A percentile compares a stretch with the other conserved stretches of the same genome.
These are phyloP conservation scores for Micrasema longulum DNA, from an alignment of 1,140 invertebrate genomes.

Conservation along the genomic window DNA sequence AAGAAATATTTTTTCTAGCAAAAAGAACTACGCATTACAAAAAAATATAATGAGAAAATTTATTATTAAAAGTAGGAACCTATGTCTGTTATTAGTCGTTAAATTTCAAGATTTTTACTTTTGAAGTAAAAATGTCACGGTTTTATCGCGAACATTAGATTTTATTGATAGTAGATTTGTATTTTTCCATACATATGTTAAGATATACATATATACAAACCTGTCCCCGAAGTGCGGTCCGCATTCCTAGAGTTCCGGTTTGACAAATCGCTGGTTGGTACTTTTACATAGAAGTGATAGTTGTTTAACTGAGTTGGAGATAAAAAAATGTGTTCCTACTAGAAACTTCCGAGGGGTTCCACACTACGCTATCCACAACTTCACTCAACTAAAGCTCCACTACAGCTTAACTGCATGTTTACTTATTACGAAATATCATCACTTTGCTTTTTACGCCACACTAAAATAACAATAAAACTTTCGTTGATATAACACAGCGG, in stretches of 20 bases:
- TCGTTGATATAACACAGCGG: too few relatives aligned
- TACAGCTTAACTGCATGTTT: conserved; percentile 46
- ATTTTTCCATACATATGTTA: conserved; percentile 39
- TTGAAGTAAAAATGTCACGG: background rate
- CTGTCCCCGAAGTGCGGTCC: conserved; percentile 48
- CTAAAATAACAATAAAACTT: too few relatives aligned
- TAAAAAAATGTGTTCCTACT: conserved; percentile 46
- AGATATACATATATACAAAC: conserved; percentile 41
- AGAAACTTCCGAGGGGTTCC: conserved; percentile 40
- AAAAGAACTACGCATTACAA: too few relatives aligned
- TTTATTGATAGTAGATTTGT: conserved; percentile 49
- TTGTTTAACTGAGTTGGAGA: conserved; percentile 50
- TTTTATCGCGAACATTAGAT: conserved; percentile 47
- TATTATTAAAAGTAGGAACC: too few relatives aligned
- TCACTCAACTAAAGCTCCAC: conserved; percentile 14
- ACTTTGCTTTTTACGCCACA: background rate
- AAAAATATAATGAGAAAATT: background rate
- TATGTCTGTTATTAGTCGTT: too few relatives aligned
- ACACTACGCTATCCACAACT: background rate
- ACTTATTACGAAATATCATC: conserved; percentile 46
- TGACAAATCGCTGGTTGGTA: conserved; percentile 53
- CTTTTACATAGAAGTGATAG: conserved; percentile 55
- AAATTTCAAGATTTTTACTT: too few relatives aligned
- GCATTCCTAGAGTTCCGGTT: conserved; percentile 54
- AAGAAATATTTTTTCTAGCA: too few relatives aligned